Conservation (phyloP, 1,140 invertebrate species). For the Anastrepha obliqua region DNA sequence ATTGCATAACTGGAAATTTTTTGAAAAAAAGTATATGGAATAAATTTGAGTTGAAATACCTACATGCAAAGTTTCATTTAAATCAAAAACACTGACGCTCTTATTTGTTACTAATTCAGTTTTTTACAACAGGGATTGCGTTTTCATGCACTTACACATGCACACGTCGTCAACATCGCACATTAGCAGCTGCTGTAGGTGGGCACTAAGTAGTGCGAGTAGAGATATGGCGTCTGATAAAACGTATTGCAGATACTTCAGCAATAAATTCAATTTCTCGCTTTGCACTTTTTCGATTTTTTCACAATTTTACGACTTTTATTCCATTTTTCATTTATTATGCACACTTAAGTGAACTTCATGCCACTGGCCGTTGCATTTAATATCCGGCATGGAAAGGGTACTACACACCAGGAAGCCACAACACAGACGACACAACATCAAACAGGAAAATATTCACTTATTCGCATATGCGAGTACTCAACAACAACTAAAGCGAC, state of each 20-base stretch:
- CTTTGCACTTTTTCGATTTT: conserved; percentile 9
- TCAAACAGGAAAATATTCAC: not conserved
- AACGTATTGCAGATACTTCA: not conserved
- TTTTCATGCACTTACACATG: not conserved
- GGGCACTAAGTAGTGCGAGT: not conserved
- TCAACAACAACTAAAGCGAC: no score
- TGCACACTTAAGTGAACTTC: conserved; percentile 35
- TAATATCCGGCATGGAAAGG: not conserved
- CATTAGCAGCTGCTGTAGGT: not conserved
- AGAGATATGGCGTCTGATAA: not conserved
- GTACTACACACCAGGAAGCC: not conserved
- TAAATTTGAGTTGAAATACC: no score
- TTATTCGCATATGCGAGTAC: not conserved
- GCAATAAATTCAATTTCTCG: conserved; percentile 45
- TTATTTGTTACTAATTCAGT: no score
- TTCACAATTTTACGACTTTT: conserved; percentile 40
- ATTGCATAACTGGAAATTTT: no score
- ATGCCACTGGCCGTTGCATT: not conserved
- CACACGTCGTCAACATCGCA: not conserved
- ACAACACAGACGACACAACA: not conserved
- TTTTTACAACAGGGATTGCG: no score
- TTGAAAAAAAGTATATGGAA: no score
- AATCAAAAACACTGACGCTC: no score
- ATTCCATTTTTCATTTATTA: conserved; percentile 46
- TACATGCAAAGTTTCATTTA: no score